phyloP scores from a whole-genome alignment of 2,888 invertebrate species.

The Nemoura dubitans region DNA sequence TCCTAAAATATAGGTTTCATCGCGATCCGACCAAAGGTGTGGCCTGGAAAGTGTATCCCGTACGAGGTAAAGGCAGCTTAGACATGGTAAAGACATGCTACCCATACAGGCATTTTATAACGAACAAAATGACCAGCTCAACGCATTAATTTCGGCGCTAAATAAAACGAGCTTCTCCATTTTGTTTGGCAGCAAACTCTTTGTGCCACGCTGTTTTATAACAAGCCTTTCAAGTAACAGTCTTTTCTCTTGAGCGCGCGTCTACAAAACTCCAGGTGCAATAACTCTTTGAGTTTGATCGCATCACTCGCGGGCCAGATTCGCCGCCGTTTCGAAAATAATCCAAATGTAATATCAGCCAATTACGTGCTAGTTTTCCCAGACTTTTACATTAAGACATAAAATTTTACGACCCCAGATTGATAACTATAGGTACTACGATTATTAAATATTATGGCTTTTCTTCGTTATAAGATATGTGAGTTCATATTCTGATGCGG shows the following conservation, averaged over 20 bases:
- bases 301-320: not conserved
- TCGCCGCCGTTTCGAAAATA: not conserved
- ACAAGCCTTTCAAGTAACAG: not conserved
- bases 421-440: not conserved
- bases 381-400: conserved; percentile 17
- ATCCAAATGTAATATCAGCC: not conserved
- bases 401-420: conserved; percentile 17
- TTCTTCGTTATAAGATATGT: not conserved
- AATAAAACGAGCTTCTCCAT: not conserved
- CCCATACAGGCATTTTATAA: not conserved
- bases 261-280: not conserved
- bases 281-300: not conserved
- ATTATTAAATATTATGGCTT: conserved; percentile 7
- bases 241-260: not conserved
- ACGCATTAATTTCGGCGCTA: not conserved
- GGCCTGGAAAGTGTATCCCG: no score
- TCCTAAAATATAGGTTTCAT: no score
- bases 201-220: not conserved
- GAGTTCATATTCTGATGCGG: not conserved
- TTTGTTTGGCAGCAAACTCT: not conserved
- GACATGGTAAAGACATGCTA: no score
- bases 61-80: no score
- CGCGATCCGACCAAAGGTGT: no score
- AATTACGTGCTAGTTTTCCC: not conserved
- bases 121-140: not conserved